Conservation (phyloP, 2,888 invertebrate species). For the Syrista parreyssii region DNA sequence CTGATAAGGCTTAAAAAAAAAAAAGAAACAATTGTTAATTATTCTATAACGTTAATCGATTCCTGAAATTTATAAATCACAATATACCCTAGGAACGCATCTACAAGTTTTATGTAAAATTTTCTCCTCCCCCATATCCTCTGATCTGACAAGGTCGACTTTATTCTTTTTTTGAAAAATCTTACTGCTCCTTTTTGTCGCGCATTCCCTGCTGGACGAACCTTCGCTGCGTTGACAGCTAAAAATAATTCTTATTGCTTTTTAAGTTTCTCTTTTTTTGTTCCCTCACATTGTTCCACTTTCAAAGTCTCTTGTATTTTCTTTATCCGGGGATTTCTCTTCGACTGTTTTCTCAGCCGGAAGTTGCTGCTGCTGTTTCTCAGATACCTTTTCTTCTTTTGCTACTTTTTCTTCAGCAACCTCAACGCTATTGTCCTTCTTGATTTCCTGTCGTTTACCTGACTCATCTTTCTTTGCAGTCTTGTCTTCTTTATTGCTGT, state of each 20-base stretch:
- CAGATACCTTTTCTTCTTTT: neutral
- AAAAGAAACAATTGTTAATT: neutral
- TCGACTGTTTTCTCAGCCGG: neutral
- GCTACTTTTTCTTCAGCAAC: neutral
- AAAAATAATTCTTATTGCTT: neutral
- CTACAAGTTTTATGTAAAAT: neutral
- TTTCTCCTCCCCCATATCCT: neutral
- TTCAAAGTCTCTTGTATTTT: neutral
- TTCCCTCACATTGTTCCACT: neutral
- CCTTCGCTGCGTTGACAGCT: neutral
- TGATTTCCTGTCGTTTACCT: neutral
- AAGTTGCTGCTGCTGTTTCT: neutral
- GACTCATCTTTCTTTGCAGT: neutral
- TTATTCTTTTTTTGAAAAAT: conserved; percentile 29
- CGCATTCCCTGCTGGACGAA: neutral
- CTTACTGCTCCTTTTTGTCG: neutral
- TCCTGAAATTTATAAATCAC: neutral
- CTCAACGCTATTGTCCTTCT: neutral
- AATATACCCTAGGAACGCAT: neutral
- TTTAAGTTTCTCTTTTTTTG: neutral
- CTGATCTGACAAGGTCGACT: conserved; percentile 18
- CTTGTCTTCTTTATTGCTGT: neutral
- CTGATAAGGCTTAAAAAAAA: neutral
- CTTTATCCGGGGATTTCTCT: neutral
- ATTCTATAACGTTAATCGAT: neutral